phyloP scores from a whole-genome alignment of 2,113 vertebrate genomes.

The Plecotus auritus region DNA sequence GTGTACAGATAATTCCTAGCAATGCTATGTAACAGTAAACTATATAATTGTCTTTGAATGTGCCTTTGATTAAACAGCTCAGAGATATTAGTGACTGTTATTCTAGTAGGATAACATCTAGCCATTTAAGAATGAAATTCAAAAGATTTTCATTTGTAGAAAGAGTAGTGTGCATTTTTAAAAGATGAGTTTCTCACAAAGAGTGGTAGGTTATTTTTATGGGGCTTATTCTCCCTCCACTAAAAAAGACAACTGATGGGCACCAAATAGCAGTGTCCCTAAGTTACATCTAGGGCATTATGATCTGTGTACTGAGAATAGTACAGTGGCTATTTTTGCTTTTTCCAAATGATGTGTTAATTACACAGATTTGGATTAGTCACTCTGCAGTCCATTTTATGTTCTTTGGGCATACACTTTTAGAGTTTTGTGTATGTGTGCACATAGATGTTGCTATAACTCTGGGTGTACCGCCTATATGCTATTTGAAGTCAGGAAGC shows the following conservation, averaged over 20 bases:
- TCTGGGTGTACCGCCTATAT: not conserved
- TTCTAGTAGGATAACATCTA: not conserved
- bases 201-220: not conserved
- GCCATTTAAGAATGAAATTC: not conserved
- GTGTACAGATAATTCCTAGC: not conserved
- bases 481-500: not conserved
- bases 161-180: not conserved
- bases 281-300: not conserved
- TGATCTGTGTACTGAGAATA: not conserved
- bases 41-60: slow-evolving; percentile 4
- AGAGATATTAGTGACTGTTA: not conserved
- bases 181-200: not conserved
- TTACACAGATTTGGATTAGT: not conserved
- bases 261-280: not conserved
- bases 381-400: not conserved
- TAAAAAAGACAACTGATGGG: not conserved
- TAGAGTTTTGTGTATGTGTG: not conserved
- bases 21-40: not conserved
- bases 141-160: not conserved
- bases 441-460: not conserved
- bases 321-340: not conserved
- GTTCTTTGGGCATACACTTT: not conserved
- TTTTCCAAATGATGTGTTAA: not conserved
- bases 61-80: not conserved
- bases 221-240: not conserved